Base-by-base conservation (phyloP, 2,113 vertebrate genomes). In the Vidua macroura region DNA sequence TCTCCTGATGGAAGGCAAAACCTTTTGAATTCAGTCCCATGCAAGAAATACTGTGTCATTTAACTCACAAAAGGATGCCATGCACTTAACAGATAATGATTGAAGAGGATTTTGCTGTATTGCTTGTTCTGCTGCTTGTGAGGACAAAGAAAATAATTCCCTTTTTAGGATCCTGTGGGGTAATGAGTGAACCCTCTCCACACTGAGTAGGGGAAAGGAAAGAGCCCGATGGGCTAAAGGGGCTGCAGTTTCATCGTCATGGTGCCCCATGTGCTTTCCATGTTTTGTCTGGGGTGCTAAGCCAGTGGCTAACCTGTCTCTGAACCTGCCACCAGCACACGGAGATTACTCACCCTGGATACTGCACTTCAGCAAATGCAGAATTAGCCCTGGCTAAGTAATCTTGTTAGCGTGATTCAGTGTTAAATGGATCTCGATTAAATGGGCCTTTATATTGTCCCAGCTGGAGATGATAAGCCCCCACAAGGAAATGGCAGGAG, bases 401-500 rank as follows among this genome's bases (percentile, higher is more conserved):
- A 85, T 96, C 97, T 97, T 88, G 93, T 97, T 97, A 97, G 96
- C 31, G 17, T 95, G 96, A 97, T 95, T 97, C 97, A 96, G 93
- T 95, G 96, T 95, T 98, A 97, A 96, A 95, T 91, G 93, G 97
- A 97, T 96, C 97, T 96, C 95, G 95, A 96, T 96, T 97, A 96
- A 97, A 97, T 94, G 96, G 88, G 92, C 95, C 97, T 97, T 97
- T 96, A 95, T 95, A 91, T 82, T 91, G 35, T 92, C 97, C 91
- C 97, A 97, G 97, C 96, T 96, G 97, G 97, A 96, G 96, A 97
- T 81, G 96, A 96, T 94, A 94, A 96, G 91, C 96, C 91, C 96
- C 96, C 93, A 94, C 66, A 44, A 97, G 95, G 96, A 97, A 96
- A 95, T 93, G 95, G 95, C 93, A 97, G 94, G 90, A 97, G 95